These are phyloP conservation scores for Neocrepidodera transversa DNA, from an alignment of 2,888 invertebrate species.

Conservation along the genomic window DNA sequence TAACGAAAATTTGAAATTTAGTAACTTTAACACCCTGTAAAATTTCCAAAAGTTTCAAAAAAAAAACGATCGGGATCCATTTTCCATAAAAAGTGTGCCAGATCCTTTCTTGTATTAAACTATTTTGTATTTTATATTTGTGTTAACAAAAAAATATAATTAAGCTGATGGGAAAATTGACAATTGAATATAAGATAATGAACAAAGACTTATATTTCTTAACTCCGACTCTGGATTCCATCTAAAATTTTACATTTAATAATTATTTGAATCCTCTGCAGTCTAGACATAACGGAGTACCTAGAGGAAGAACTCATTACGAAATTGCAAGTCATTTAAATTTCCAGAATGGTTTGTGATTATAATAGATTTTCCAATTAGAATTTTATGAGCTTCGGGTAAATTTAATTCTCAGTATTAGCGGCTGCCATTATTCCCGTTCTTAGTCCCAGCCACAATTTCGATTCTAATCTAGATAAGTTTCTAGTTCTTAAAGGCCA, in stretches of 20 bases:
- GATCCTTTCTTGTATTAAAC: too few species aligned
- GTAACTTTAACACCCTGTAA: too few species aligned
- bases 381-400: conserved; percentile 11
- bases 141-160: too few species aligned
- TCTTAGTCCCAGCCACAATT: conserved; percentile 3
- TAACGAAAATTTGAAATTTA: too few species aligned
- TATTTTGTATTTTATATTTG: too few species aligned
- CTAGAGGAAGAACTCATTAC: conserved; percentile 5
- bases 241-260: not conserved
- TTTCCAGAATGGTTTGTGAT: conserved; percentile 8
- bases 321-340: conserved; percentile 17
- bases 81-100: too few species aligned
- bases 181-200: too few species aligned
- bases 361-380: conserved; percentile 22
- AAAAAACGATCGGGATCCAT: too few species aligned
- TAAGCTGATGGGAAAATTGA: too few species aligned
- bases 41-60: too few species aligned
- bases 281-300: not conserved
- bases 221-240: not conserved
- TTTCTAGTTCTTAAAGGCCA: not conserved
- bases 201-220: not conserved
- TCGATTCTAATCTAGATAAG: conserved; percentile 8
- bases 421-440: conserved; percentile 1
- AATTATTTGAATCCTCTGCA: not conserved
- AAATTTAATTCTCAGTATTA: conserved; percentile 15